phyloP scores from a whole-genome alignment of 1,140 invertebrate genomes.

The Hydropsyche tenuis region DNA sequence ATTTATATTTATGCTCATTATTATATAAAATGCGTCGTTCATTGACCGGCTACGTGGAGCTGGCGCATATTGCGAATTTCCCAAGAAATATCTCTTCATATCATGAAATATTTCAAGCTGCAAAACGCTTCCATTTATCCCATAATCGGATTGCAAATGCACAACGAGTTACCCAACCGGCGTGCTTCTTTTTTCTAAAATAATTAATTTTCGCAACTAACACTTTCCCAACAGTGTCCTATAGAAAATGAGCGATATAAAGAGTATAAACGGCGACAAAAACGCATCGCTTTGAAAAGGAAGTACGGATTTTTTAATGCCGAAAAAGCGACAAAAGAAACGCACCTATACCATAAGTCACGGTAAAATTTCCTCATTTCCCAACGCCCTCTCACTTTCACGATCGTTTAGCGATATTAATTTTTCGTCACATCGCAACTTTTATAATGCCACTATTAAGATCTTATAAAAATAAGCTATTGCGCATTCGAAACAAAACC shows the following conservation, averaged over 20 bases:
- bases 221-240: background rate
- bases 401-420: background rate
- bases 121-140: no score
- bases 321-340: background rate
- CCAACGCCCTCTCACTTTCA: slow-evolving; percentile 14
- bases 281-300: background rate
- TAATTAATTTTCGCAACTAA: slow-evolving; percentile 13
- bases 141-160: no score
- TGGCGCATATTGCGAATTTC: background rate
- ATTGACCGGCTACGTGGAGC: no score
- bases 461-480: background rate
- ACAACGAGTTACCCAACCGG: background rate
- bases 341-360: background rate
- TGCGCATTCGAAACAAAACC: no score
- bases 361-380: slow-evolving; percentile 13
- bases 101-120: no score
- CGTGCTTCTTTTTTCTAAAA: slow-evolving; percentile 7
- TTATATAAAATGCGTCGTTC: no score
- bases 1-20: no score
- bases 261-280: background rate
- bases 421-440: background rate
- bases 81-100: slow-evolving; percentile 1
- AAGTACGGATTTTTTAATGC: background rate
- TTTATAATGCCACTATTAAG: background rate
- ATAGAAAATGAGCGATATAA: background rate